Evolutionary conservation across 2,797 vertebrate genomes (phyloP).

Genomic region (Micropoecilia bifurca): DNA sequence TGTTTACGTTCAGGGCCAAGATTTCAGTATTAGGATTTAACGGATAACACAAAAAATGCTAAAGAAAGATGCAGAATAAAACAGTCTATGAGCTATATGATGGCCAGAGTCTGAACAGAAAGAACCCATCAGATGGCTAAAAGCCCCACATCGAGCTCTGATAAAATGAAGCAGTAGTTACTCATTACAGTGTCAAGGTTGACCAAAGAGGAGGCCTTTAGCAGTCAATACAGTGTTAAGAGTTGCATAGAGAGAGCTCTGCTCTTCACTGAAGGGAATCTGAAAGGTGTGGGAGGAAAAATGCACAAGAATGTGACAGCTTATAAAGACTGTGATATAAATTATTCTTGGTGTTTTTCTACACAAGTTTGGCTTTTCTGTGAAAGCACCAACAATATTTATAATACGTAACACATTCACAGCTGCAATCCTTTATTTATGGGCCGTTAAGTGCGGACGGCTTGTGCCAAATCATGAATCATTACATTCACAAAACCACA

Average conservation of each 20-base stretch:
- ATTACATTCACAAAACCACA: slow-evolving; percentile 16
- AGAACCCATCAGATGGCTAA: slow-evolving; percentile 21
- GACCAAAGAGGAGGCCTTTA: slow-evolving; percentile 48
- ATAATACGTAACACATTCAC: slow-evolving; percentile 50
- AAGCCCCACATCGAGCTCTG: slow-evolving; percentile 35
- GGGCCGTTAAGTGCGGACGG: slow-evolving; percentile 18
- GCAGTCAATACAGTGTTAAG: slow-evolving; percentile 32
- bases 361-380: slow-evolving; percentile 15
- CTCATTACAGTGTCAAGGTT: slow-evolving; percentile 43
- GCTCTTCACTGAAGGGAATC: slow-evolving; percentile 21
- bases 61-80: background rate
- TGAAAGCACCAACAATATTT: slow-evolving; percentile 32
- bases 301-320: slow-evolving; percentile 30
- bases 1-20: background rate
- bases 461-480: slow-evolving; percentile 17
- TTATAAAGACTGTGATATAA: slow-evolving; percentile 29
- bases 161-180: slow-evolving; percentile 57
- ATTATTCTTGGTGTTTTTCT: slow-evolving; percentile 43
- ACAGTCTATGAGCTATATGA: background rate
- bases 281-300: slow-evolving; percentile 30
- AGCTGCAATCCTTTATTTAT: slow-evolving; percentile 44
- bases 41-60: background rate
- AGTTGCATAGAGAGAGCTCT: slow-evolving; percentile 19
- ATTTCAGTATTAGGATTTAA: background rate
- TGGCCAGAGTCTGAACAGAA: slow-evolving; percentile 1